Percentiles rank a stretch among this genome's conserved stretches.
Conservation (phyloP, 2,113 vertebrate genomes). For the Dasyprocta punctata region DNA sequence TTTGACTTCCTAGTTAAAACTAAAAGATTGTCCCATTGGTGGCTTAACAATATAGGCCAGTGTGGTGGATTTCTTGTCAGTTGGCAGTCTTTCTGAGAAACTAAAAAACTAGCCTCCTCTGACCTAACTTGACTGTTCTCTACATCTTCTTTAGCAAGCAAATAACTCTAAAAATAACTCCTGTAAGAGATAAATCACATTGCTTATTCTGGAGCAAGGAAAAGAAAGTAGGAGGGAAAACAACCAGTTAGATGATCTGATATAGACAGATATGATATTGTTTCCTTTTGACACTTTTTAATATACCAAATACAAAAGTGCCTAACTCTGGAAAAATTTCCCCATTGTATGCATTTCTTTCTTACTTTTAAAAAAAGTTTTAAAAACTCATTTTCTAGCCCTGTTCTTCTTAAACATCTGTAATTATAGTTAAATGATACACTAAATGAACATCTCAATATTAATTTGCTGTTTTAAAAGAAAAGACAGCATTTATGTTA, state of each 20-base stretch:
- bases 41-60: slow-evolving; percentile 34
- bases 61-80: slow-evolving; percentile 51
- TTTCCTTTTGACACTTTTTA: slow-evolving; percentile 6
- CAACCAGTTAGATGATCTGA: not conserved
- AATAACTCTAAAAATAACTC: slow-evolving; percentile 46
- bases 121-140: slow-evolving; percentile 45
- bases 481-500: slow-evolving; percentile 1
- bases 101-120: slow-evolving; percentile 44
- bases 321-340: slow-evolving; percentile 34
- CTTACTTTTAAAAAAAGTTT: not conserved
- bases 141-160: slow-evolving; percentile 32
- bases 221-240: slow-evolving; percentile 47
- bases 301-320: slow-evolving; percentile 22
- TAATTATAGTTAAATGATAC: slow-evolving; percentile 13
- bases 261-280: not conserved
- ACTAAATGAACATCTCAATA: slow-evolving; percentile 1
- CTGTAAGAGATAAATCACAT: slow-evolving; percentile 47
- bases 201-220: slow-evolving; percentile 27
- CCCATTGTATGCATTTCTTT: not conserved
- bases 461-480: slow-evolving; percentile 39
- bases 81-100: slow-evolving; percentile 54
- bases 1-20: slow-evolving; percentile 47
- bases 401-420: slow-evolving; percentile 24
- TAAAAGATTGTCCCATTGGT: slow-evolving; percentile 20
- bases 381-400: slow-evolving; percentile 50